Base-by-base conservation (phyloP, 2,797 vertebrate species). In the Coregonus suidteri region DNA sequence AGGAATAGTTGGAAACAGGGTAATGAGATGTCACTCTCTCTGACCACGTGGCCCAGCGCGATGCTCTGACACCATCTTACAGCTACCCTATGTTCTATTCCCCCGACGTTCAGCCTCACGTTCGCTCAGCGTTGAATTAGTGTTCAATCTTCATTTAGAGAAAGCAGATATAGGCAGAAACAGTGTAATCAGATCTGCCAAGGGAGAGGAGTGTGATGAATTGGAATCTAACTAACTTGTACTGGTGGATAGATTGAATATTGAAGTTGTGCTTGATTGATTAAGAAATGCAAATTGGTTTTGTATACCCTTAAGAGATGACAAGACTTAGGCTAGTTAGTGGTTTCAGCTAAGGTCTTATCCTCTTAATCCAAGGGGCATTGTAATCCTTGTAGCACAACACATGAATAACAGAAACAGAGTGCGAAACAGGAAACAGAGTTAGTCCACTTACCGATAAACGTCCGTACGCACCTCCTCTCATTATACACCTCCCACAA, bases 401-500 rank as follows among this genome's bases (percentile, higher is more conserved):
- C 56, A 59, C 54, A 62, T n/a, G 56, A 62, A 20, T n/a, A 47
- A 25, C 16, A 25, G 13, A 25, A 3, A 71, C 9, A 7, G 31
- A 6, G 25, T 14, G 20, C 9, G 11, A 25, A 18, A 37, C 6
- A 34, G 66, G 34, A 41, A 4, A 15, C 20, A 4, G 7, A 11
- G 9, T 15, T 35, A 15, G 11, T 31, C 31, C 15, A 87, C 91
- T 96, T 95, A 99, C 98, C 98, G 78, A 99, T 97, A 90, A 99
- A 99, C 0, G 98, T 99, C 80, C 98, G 92, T 74, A 97, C 90
- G 79, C 98, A 99, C 89, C 97, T 95, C 85, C 98, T 93, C 71
- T 99, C 98, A 18, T 91, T 93, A 71, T 99, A 99, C 20, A 99
- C 98, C 81, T 99, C 98, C 98, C 98, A 99, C 0, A 99, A 88